Base-by-base conservation (phyloP, 2,888 invertebrate species). In the Drosophila buzzatii region DNA sequence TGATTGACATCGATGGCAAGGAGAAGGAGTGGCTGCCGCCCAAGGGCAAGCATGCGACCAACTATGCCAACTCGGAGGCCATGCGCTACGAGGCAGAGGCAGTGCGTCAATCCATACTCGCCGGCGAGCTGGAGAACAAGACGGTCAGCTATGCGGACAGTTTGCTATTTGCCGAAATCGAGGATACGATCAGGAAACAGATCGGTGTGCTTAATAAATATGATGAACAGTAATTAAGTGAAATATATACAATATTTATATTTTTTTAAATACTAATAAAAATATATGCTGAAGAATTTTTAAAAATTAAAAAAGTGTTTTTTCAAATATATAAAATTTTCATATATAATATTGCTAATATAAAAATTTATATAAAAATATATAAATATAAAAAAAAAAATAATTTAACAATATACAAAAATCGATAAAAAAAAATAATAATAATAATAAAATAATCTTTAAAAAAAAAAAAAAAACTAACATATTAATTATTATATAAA, bases 1-100 rank as follows among this genome's bases (percentile, higher is more conserved):
- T 96, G n/a, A 94, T 95, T 68, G 94, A 96, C 72, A 95, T 96
- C 3, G 94, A 94, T 27, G 95, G 95, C 1, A 94, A 94, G 85
- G 94, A 94, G 82, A 94, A 94, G 55, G 95, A 95, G 77, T 95
- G 95, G 94, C 93, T 95, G 35, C 91, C 97, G 27, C 97, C 97
- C 0, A 93, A 94, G 77, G 94, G 94, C 8, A 94, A 94, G 74
- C 93, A 83, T 47, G 45, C 93, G 69, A 95, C 95, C 73, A 96
- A 96, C 90, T 96, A 95, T 90, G 91, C 92, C 65, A 97, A 97
- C 87, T 96, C 97, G 73, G 95, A 95, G 27, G 97, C 96, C 2
- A 93, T 97, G 55, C 94, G 95, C 73, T 97, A 96, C 91, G 95
- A 97, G 93, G 97, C 97, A 42, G 95, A 95, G 78, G 97, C 97